Conservation (phyloP, 2,113 vertebrate genomes). For the Glaucidium brasilianum region DNA sequence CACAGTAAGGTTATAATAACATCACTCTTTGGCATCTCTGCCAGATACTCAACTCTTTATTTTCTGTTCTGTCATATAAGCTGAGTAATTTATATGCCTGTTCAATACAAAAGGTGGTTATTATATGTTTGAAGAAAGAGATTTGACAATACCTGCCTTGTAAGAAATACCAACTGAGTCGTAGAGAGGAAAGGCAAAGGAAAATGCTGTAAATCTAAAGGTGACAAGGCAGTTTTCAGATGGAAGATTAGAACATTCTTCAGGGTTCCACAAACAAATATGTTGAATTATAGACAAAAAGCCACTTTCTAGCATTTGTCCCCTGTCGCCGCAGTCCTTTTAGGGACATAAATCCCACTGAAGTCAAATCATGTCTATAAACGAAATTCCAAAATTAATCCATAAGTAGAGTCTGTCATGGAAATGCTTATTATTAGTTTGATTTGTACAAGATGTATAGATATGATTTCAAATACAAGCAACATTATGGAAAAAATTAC, state of each 20-base stretch:
- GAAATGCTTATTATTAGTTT: constrained; percentile 53
- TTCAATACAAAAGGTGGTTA: constrained; percentile 56
- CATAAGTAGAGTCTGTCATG: constrained; percentile 44
- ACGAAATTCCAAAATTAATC: constrained; percentile 58
- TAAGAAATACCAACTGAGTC: not conserved
- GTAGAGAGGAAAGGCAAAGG: constrained; percentile 7
- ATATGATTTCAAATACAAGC: constrained; percentile 56
- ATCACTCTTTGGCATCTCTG: constrained; percentile 42
- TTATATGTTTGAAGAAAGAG: constrained; percentile 59
- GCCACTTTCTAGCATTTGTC: constrained; percentile 5
- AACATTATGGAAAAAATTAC: constrained; percentile 61
- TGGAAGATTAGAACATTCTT: constrained; percentile 32
- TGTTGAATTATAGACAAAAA: constrained; percentile 44
- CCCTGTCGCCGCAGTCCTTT: constrained; percentile 23
- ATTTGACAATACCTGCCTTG: constrained; percentile 59
- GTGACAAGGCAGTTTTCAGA: constrained; percentile 41
- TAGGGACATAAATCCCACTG: constrained; percentile 26
- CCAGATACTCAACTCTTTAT: constrained; percentile 44
- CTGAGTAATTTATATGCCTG: constrained; percentile 46
- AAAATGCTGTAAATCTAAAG: constrained; percentile 46
- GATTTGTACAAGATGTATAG: constrained; percentile 62
- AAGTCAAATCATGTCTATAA: constrained; percentile 11
- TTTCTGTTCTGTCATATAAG: constrained; percentile 63
- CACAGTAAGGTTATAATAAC: constrained; percentile 44
- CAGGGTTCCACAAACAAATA: constrained; percentile 39